phyloP scores from a whole-genome alignment of 2,113 vertebrate genomes.

The Bothrops jararaca region DNA sequence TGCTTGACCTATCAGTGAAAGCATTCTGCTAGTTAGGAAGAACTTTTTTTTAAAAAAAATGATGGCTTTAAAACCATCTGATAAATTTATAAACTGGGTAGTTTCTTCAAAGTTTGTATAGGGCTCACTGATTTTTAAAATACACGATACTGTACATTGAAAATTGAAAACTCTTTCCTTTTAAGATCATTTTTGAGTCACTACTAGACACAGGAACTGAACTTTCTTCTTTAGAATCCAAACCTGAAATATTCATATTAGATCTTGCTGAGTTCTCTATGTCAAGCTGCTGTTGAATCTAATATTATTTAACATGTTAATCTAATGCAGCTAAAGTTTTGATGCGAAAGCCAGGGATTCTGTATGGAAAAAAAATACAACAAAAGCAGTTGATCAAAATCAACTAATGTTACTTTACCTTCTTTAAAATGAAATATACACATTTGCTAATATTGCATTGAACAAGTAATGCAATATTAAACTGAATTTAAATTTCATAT shows the following conservation, averaged over 20 bases:
- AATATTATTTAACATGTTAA: neutral
- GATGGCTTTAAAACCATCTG: neutral
- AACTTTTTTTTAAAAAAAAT: neutral
- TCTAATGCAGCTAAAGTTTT: neutral
- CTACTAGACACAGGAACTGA: neutral
- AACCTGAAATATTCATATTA: neutral
- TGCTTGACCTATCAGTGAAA: neutral
- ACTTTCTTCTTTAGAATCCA: neutral
- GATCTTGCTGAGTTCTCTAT: neutral
- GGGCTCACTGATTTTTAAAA: neutral
- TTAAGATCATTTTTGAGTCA: neutral
- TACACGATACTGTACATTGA: neutral
- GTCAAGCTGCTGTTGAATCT: neutral
- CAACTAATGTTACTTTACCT: neutral
- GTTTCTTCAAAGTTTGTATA: neutral
- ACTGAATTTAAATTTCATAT: neutral
- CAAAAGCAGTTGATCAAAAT: neutral
- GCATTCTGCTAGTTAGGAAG: neutral
- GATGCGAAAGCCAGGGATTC: neutral
- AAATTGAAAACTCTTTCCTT: neutral
- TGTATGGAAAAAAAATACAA: neutral
- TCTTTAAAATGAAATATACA: neutral
- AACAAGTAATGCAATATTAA: neutral
- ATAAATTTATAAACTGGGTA: neutral
- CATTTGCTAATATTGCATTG: neutral